These are phyloP conservation scores for Eupeodes latifasciatus DNA, from an alignment of 2,888 invertebrate genomes.

Conservation along the genomic window DNA sequence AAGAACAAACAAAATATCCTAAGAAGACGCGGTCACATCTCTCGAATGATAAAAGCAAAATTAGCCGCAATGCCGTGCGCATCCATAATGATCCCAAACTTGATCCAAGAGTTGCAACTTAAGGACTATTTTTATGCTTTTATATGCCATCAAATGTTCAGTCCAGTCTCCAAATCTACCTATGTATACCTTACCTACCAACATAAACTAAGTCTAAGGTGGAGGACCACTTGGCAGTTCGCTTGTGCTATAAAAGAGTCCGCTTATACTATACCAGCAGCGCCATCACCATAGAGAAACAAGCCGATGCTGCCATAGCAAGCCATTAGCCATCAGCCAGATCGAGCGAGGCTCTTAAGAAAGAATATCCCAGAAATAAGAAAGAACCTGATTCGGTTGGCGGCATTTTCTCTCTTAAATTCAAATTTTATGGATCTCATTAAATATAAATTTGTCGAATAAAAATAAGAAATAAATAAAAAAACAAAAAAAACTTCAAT, in stretches of 20 bases:
- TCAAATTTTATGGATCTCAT: slow-evolving; percentile 84
- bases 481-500: slow-evolving; percentile 37
- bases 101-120: slow-evolving; percentile 52
- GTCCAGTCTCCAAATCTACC: slow-evolving; percentile 12
- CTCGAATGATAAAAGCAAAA: slow-evolving; percentile 68
- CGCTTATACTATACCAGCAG: neutral
- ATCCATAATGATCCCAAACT: slow-evolving; percentile 61
- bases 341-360: slow-evolving; percentile 9
- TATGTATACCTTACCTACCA: slow-evolving; percentile 34
- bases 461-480: slow-evolving; percentile 62
- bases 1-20: slow-evolving; percentile 13
- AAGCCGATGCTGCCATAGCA: neutral
- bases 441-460: slow-evolving; percentile 84
- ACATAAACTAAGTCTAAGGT: slow-evolving; percentile 1
- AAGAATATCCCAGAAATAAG: neutral
- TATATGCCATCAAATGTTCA: slow-evolving; percentile 71
- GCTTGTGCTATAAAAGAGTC: slow-evolving; percentile 64
- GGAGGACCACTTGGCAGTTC: slow-evolving; percentile 38
- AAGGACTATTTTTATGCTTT: slow-evolving; percentile 72
- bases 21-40: slow-evolving; percentile 36
- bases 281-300: slow-evolving; percentile 56
- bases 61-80: slow-evolving; percentile 71
- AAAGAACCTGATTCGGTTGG: slow-evolving; percentile 65
- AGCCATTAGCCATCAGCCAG: neutral
- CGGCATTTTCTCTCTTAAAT: slow-evolving; percentile 83